Evolutionary conservation across 2,888 invertebrate species (phyloP).

Genomic region (Dilophus febrilis): DNA sequence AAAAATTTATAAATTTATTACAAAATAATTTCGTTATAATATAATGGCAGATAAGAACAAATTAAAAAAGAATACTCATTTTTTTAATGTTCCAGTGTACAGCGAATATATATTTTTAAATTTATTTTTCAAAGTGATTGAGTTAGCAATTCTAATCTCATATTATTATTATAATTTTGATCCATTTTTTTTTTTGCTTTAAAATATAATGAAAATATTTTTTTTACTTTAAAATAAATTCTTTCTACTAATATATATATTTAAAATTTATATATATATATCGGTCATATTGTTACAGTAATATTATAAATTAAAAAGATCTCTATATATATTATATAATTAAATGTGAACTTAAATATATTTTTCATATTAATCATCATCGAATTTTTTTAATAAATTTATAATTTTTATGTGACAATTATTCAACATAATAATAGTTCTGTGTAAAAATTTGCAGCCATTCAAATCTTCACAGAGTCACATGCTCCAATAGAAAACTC

Average conservation of each 20-base stretch:
- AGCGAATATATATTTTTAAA: too few species aligned
- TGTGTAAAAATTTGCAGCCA: conserved; percentile 28
- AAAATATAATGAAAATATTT: conserved; percentile 5
- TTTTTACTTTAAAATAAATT: too few species aligned
- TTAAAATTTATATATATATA: neutral
- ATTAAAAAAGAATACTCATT: too few species aligned
- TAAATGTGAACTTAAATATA: too few species aligned
- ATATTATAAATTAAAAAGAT: neutral
- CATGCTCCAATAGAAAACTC: conserved; percentile 5
- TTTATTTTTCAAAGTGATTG: too few species aligned
- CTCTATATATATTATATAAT: neutral
- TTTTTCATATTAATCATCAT: neutral
- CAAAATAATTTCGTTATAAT: too few species aligned
- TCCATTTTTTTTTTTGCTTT: conserved; percentile 5
- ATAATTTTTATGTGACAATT: neutral
- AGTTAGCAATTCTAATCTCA: conserved; percentile 31
- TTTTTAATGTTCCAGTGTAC: too few species aligned
- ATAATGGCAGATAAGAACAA: too few species aligned
- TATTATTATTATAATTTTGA: too few species aligned
- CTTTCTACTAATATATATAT: too few species aligned
- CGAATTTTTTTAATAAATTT: neutral
- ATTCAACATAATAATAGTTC: conserved; percentile 1
- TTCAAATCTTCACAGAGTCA: conserved; percentile 25
- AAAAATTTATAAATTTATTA: too few species aligned
- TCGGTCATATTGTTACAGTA: too few species aligned